Percentiles rank a stretch among this genome's conserved stretches.
These are phyloP conservation scores for Peromyscus eremicus DNA, from an alignment of 2,797 vertebrate genomes.

Conservation along the genomic window DNA sequence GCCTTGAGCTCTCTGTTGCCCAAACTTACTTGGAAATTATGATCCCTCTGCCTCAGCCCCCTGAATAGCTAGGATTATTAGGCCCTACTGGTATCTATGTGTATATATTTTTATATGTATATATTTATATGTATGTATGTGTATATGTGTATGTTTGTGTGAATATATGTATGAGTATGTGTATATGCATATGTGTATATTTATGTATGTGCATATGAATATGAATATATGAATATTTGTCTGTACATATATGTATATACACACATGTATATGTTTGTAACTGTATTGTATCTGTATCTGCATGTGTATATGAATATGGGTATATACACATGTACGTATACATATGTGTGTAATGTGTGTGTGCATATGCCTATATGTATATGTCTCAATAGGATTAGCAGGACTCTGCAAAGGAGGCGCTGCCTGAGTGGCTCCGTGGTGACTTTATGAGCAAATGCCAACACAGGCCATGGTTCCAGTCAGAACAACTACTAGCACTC, in stretches of 20 bases:
- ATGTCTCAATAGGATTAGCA: not conserved
- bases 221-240: not conserved
- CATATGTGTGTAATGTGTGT: not conserved
- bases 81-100: not conserved
- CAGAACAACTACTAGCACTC: constrained; percentile 53
- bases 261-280: not conserved
- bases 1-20: too few relatives aligned
- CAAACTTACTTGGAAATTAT: not conserved
- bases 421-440: not conserved
- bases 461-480: constrained; percentile 38
- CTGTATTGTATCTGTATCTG: not conserved
- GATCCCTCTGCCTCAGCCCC: not conserved
- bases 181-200: not conserved
- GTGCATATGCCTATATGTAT: not conserved
- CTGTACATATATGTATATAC: not conserved
- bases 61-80: not conserved
- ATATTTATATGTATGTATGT: not conserved
- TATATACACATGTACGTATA: too few relatives aligned
- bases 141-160: not conserved
- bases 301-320: not conserved
- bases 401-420: constrained; percentile 27
- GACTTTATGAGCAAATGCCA: constrained; percentile 47
- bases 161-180: not conserved
- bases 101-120: not conserved
- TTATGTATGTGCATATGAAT: not conserved